phyloP scores from a whole-genome alignment of 2,888 invertebrate species.

The Tipula helvola region DNA sequence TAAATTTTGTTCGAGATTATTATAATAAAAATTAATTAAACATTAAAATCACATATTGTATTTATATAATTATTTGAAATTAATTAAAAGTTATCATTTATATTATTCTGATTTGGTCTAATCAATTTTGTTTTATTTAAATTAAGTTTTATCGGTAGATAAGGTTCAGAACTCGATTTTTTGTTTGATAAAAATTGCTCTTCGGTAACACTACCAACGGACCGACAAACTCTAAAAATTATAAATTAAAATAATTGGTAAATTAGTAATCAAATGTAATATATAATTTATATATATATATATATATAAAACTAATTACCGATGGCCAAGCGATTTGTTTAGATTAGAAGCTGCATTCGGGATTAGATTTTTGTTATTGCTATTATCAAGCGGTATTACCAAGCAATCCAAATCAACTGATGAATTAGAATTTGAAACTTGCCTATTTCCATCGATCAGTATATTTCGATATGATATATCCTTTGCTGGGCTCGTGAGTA shows the following conservation, averaged over 20 bases:
- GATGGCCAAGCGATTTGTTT: neutral
- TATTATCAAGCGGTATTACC: constrained; percentile 17
- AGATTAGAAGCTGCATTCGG: neutral
- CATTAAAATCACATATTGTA: neutral
- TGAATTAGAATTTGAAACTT: constrained; percentile 25
- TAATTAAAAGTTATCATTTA: neutral
- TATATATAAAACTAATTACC: neutral
- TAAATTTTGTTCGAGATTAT: neutral
- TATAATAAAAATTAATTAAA: neutral
- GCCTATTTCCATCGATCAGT: neutral
- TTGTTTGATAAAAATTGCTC: constrained; percentile 20
- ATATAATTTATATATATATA: neutral
- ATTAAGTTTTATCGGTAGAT: constrained; percentile 12
- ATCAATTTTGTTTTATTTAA: neutral
- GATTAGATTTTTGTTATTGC: neutral
- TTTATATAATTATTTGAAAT: neutral
- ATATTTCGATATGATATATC: neutral
- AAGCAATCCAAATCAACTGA: constrained; percentile 29
- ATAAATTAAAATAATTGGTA: neutral
- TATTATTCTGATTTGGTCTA: neutral
- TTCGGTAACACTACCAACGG: constrained; percentile 32
- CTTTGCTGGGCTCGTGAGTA: constrained; percentile 21
- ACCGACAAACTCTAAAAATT: constrained; percentile 21
- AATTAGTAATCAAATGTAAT: neutral
- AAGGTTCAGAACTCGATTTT: constrained; percentile 18